Evolutionary conservation across 2,888 invertebrate species (phyloP), one percentile per base, ranked within the genome.

Genomic region (Xestoiulus laeticollis): DNA sequence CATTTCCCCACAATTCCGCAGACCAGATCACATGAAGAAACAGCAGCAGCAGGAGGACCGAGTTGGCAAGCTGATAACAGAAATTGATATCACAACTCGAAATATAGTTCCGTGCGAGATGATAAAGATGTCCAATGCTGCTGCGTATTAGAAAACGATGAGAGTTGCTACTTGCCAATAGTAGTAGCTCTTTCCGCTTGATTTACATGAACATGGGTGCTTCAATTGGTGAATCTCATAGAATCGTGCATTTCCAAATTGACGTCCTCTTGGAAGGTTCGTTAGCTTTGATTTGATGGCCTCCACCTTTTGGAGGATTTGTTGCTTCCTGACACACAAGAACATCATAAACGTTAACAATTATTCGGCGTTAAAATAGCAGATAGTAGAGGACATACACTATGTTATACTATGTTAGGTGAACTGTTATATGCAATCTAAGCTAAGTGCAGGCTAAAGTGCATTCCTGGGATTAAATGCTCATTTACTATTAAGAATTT

Each of bases 231-330:
- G 48, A 33, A 86, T 59, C 53, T 97, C 96, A 97, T 94, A 97
- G 96, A 93, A 97, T 93, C 92, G 95, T 94, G 94, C 97, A 97
- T 92, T 96, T 93, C 96, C 97, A 97, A 92, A 95, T 96, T 90
- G 96, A 94, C 89, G 96, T 95, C 93, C 96, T 96, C 93, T 95
- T 95, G 85, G 90, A 94, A 91, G 95, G 95, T 92, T 97, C 96
- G 91, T 94, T 94, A 89, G 95, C 94, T 93, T 95, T 95, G 91
- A 96, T 92, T 92, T 96, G 96, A 92, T 96, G 96, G 87, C 90
- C 89, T 78, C 96, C 96, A 89, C 95, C 95, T 92, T 96, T 96
- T 87, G 95, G 95, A 90, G 97, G 97, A 93, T 96, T 97, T 91
- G 96, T 97, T 91, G 96, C 96, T 94, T 97, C 97, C 97, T 97